These are phyloP conservation scores for Epinephelus coioides DNA, from an alignment of 2,797 vertebrate genomes.

Conservation along the genomic window DNA sequence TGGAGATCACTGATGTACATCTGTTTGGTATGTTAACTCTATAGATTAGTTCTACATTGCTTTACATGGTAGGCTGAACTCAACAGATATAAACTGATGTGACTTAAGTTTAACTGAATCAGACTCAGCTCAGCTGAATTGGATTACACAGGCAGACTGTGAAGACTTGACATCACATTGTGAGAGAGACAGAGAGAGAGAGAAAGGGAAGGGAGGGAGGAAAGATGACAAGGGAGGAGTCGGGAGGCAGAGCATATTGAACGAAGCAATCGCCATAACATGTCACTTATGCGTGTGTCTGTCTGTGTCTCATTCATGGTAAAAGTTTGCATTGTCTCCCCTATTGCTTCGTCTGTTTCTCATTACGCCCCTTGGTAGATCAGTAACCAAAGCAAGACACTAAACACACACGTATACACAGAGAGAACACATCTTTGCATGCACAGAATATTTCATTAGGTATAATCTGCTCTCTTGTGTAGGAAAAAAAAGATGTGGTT, in stretches of 20 bases:
- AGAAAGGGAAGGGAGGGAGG: neutral
- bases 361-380: neutral
- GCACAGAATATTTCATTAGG: neutral
- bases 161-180: slow-evolving; percentile 32
- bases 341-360: neutral
- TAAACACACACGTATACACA: neutral
- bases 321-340: slow-evolving; percentile 4
- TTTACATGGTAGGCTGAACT: slow-evolving; percentile 15
- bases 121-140: slow-evolving; percentile 44
- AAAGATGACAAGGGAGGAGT: slow-evolving; percentile 49
- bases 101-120: slow-evolving; percentile 37
- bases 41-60: slow-evolving; percentile 9
- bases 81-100: slow-evolving; percentile 29
- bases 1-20: neutral
- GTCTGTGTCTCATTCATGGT: slow-evolving; percentile 3
- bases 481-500: too few species aligned
- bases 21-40: slow-evolving; percentile 10
- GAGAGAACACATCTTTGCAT: neutral
- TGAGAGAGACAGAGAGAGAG: neutral
- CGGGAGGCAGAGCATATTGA: slow-evolving; percentile 51
- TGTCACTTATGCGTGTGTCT: slow-evolving; percentile 24
- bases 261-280: slow-evolving; percentile 33
- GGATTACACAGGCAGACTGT: slow-evolving; percentile 49
- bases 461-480: neutral
- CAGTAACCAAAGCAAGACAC: neutral